Conservation (phyloP, 2,113 vertebrate species). For the Murina feae region DNA sequence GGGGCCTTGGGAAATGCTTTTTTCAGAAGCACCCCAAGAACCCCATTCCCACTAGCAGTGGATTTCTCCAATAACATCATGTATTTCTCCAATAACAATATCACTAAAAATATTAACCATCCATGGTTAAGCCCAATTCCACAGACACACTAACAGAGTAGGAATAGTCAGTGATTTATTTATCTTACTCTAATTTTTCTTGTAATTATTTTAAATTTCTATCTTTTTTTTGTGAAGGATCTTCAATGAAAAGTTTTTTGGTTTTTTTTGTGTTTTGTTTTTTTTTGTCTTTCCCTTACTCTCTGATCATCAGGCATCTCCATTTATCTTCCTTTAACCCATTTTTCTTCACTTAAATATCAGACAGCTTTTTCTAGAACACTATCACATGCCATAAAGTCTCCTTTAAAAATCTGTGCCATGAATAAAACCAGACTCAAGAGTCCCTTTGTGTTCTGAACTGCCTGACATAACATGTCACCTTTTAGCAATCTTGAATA, state of each 20-base stretch:
- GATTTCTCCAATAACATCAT: too few relatives aligned
- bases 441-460: neutral
- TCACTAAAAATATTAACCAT: neutral
- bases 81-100: too few relatives aligned
- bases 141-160: neutral
- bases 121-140: neutral
- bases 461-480: neutral
- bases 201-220: neutral
- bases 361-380: neutral
- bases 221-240: neutral
- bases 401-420: neutral
- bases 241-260: neutral
- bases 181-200: neutral
- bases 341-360: neutral
- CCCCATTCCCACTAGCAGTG: too few relatives aligned
- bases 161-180: neutral
- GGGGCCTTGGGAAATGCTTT: too few relatives aligned
- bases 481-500: neutral
- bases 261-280: neutral
- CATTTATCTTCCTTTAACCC: neutral
- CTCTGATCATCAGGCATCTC: neutral
- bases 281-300: neutral
- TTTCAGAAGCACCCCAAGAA: too few relatives aligned
- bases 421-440: neutral
- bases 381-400: neutral